Conservation (phyloP, 2,888 invertebrate genomes). For the Drosophila rubida region DNA sequence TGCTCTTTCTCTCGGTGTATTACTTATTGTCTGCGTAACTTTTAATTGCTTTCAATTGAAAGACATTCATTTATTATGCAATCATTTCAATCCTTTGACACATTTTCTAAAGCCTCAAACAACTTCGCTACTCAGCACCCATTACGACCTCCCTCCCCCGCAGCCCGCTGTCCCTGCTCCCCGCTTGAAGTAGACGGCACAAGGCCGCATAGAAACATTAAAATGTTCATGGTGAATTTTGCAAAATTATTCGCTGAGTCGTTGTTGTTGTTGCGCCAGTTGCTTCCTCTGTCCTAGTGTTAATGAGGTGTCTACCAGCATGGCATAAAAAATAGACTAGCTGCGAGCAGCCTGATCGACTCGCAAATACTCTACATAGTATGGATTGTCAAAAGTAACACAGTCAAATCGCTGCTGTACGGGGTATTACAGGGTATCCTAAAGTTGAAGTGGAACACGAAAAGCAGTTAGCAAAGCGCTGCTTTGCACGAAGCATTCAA, state of each 20-base stretch:
- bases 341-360: too few species aligned
- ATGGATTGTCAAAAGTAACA: too few species aligned
- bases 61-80: conserved; percentile 11
- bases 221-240: conserved; percentile 6
- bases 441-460: background rate
- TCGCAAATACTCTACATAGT: too few species aligned
- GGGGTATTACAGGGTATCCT: background rate
- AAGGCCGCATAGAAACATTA: conserved; percentile 6
- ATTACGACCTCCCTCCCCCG: background rate
- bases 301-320: conserved; percentile 14
- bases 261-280: conserved; percentile 1
- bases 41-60: conserved; percentile 12
- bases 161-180: background rate
- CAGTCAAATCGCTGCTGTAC: too few species aligned
- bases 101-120: background rate
- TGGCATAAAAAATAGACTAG: conserved; percentile 25
- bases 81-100: conserved; percentile 11
- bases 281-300: conserved; percentile 6
- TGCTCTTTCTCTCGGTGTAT: background rate
- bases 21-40: background rate
- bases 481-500: conserved; percentile 14
- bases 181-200: too few species aligned
- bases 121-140: background rate
- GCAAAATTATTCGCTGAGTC: background rate
- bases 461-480: conserved; percentile 8